These are phyloP conservation scores for Tetramorium simillimum DNA, from an alignment of 1,140 invertebrate species.

Conservation along the genomic window DNA sequence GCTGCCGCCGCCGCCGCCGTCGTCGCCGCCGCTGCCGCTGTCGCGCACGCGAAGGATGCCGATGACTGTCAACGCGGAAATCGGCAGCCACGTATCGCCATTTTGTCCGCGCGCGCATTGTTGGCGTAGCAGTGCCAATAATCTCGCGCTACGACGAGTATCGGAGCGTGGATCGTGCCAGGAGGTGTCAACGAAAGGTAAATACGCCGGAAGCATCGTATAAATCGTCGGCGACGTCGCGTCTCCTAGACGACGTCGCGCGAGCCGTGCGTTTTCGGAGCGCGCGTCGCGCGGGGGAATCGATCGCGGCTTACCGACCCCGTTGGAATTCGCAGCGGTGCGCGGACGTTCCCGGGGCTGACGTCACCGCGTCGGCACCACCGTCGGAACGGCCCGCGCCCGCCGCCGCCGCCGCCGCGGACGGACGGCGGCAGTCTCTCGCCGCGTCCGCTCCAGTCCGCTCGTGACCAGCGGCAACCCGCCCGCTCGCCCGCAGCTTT, in stretches of 20 bases:
- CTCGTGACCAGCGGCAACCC: too few species aligned
- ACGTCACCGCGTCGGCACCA: constrained; percentile 64
- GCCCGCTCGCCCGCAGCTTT: not conserved
- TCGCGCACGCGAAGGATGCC: constrained; percentile 49
- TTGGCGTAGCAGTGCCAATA: constrained; percentile 58
- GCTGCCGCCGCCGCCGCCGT: not conserved
- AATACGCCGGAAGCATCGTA: constrained; percentile 37
- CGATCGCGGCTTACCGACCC: constrained; percentile 27
- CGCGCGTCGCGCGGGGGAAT: not conserved
- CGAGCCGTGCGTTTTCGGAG: not conserved
- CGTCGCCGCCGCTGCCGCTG: not conserved
- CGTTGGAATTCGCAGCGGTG: constrained; percentile 36
- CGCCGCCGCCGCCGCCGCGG: too few species aligned
- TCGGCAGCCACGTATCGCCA: constrained; percentile 76
- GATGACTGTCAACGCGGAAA: constrained; percentile 78
- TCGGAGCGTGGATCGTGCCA: not conserved
- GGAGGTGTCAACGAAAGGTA: constrained; percentile 71
- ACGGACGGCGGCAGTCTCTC: too few species aligned
- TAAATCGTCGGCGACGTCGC: too few species aligned
- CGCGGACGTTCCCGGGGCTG: constrained; percentile 48
- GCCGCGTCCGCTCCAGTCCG: not conserved
- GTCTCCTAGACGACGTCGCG: too few species aligned
- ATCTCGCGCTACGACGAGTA: constrained; percentile 54
- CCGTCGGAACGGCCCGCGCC: constrained; percentile 54
- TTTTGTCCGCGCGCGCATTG: constrained; percentile 78